Base-by-base conservation (phyloP, 2,797 vertebrate genomes). In the Tenualosa ilisha region DNA sequence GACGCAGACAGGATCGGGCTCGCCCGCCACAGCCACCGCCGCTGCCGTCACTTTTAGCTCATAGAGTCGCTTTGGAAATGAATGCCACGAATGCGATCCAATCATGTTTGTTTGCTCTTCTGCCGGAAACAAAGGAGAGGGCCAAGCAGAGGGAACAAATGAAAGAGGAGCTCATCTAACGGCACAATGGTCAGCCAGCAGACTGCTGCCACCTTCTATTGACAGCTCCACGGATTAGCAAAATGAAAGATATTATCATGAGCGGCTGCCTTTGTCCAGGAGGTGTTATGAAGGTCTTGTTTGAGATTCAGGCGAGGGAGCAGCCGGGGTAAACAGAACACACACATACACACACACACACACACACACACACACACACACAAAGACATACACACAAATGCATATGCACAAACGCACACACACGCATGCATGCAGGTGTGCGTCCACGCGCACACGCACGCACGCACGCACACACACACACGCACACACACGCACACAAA, bases 221-320 rank as follows among this genome's bases (percentile, higher is more conserved):
- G 68, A 40, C 15, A 15, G 31, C 13, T 13, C 31, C 13, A 3
- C 2, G 24, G 31, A 40, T 75, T 75, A 43, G 37, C 31, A 82
- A 86, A 84, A 89, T 92, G 43, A 89, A 91, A 90, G 85, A 90
- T 89, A 87, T 88, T 89, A 89, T 83, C 83, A 65, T 86, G 84
- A 88, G 83, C 85, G 81, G 84, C 90, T 87, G 84, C 79, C 50
- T 88, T 91, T 56, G 88, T 90, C 86, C 61, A 82, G 84, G 83
- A 46, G 86, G 93, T 85, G 85, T 91, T 91, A 85, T 86, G 84
- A 53, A 91, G 13, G 85, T 89, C 75, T 88, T 88, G 79, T 89
- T 91, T 87, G 89, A 86, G 86, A 83, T 83, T 87, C 87, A 88
- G 89, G 86, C 89, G 87, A 88, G 46, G 56, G 63, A 88, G 89